Percentiles rank a stretch among this genome's conserved stretches.
phyloP scores from a whole-genome alignment of 2,888 invertebrate species.

The Metallyticus violacea region DNA sequence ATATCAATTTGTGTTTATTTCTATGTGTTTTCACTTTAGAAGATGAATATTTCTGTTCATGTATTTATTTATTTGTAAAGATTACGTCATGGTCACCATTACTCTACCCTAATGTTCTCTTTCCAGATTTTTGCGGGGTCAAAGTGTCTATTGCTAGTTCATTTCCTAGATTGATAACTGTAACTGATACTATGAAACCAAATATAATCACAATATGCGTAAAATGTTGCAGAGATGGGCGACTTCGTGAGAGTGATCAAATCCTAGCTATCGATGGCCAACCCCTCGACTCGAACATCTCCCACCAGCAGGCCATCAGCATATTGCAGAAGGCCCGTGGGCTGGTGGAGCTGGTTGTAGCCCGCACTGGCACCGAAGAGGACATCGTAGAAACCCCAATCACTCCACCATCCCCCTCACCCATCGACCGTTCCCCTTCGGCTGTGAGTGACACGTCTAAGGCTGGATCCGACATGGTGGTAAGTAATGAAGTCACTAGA shows the following conservation, averaged over 20 bases:
- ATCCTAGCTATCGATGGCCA: slow-evolving; percentile 81
- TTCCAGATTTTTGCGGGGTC: too few species aligned
- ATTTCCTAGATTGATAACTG: too few species aligned
- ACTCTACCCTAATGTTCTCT: too few species aligned
- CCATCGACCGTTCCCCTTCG: slow-evolving; percentile 52
- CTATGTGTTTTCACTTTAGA: too few species aligned
- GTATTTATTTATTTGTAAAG: too few species aligned
- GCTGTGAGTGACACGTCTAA: slow-evolving; percentile 66
- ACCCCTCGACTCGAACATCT: slow-evolving; percentile 72
- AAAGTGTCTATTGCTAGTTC: too few species aligned
- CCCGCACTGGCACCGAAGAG: slow-evolving; percentile 41
- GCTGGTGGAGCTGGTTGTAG: slow-evolving; percentile 63
- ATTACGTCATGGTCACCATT: too few species aligned
- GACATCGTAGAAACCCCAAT: slow-evolving; percentile 29
- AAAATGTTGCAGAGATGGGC: slow-evolving; percentile 56
- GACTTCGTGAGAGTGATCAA: slow-evolving; percentile 75
- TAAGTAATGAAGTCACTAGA: too few species aligned
- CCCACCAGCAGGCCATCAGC: slow-evolving; percentile 77
- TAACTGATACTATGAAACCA: too few species aligned
- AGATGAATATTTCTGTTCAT: too few species aligned
- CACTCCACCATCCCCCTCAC: slow-evolving; percentile 41
- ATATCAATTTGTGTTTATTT: too few species aligned
- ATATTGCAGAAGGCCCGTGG: slow-evolving; percentile 73
- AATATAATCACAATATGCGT: background rate
- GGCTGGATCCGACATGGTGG: slow-evolving; percentile 66